These are phyloP conservation scores for Zaprionus obscuricornis DNA, from an alignment of 2,888 invertebrate genomes.

Conservation along the genomic window DNA sequence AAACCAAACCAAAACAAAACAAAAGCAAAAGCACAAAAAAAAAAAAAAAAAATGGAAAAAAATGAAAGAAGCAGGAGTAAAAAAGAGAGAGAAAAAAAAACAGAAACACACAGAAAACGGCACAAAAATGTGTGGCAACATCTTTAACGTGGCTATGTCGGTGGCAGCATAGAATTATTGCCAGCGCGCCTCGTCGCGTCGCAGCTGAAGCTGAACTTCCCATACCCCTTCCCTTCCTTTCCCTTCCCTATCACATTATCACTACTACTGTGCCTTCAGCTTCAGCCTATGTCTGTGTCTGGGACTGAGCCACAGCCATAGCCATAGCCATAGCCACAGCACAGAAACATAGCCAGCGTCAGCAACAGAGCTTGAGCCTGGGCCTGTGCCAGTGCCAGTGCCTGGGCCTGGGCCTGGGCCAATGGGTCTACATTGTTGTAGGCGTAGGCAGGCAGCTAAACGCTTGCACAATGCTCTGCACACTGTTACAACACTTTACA, in stretches of 20 bases:
- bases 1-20: too few relatives aligned
- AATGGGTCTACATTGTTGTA: conserved; percentile 60
- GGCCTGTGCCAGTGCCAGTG: too few relatives aligned
- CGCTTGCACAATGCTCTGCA: too few relatives aligned
- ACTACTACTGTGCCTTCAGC: neutral
- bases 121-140: conserved; percentile 75
- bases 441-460: conserved; percentile 80
- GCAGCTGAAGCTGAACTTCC: conserved; percentile 8
- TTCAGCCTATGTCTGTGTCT: neutral
- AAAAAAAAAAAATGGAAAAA: neutral
- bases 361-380: conserved; percentile 21
- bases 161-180: conserved; percentile 76
- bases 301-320: neutral
- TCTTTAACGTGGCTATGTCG: conserved; percentile 75
- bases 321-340: conserved; percentile 14
- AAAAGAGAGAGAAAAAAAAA: conserved; percentile 19
- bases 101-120: conserved; percentile 41
- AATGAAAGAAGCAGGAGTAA: neutral
- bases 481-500: too few relatives aligned
- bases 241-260: neutral
- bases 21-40: conserved; percentile 7
- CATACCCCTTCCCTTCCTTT: neutral
- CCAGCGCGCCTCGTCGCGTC: conserved; percentile 41
- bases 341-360: too few relatives aligned
- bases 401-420: conserved; percentile 20